Evolutionary conservation across 2,113 vertebrate species (phyloP), one percentile per base, ranked within the genome.

Genomic region (Myodes glareolus): DNA sequence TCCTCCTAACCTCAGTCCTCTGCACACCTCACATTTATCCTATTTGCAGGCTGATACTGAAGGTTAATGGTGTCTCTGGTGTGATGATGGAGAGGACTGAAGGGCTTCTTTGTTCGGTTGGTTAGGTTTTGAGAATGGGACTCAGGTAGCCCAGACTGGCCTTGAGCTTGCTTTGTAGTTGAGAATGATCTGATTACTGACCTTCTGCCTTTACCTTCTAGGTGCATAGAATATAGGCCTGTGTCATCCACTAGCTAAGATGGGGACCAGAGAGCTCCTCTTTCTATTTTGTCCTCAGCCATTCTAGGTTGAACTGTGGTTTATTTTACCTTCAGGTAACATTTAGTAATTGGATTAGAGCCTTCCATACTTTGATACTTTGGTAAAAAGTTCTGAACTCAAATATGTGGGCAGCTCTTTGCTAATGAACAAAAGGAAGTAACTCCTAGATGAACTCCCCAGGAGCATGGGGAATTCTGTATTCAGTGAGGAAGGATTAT

Each of bases 381-480:
- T 29, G 45, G 73, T 52, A 86, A 92, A 80, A 55, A 91, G 91
- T 96, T 96, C 45, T 85, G 90, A 94, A 91, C 29, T 90, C 50
- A 72, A 23, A 31, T 84, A 23, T 89, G 61, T 61, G 17, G 47
- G 23, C 25, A 77, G 17, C 68, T 96, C 17, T 92, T 58, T 95
- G 88, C 70, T 33, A 88, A 14, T 81, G 25, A 47, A 65, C 23
- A 84, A 91, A 93, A 47, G 11, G 5, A 72, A 63, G 63, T 81
- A 76, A 82, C 50, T 91, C 16, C 14, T 47, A 31, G 19, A 47
- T 90, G 58, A 91, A 23, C 17, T 85, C 33, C 5, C 45, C 21
- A 85, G 45, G n/a, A 89, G 39, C 42, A 31, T 16, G 50, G 58
- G 67, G 68, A 91, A 31, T 95, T 94, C 12, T 82, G 52, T 72